Base-by-base conservation (phyloP, 1,140 invertebrate species). In the Thaumatotibia leucotreta region DNA sequence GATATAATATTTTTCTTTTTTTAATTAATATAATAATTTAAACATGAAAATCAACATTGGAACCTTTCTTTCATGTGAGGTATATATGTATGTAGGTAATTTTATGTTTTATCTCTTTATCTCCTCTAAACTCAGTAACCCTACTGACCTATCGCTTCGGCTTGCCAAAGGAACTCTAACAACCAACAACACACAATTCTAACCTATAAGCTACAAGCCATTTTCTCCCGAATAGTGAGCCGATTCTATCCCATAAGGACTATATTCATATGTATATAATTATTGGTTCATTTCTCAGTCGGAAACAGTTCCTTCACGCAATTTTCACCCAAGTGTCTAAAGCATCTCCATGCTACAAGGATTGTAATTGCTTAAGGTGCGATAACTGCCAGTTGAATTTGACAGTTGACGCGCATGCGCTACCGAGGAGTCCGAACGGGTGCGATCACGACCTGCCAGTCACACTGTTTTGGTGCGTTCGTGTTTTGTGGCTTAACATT, bases 341-440 rank as follows among this genome's bases (percentile, higher is more conserved):
- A 27, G 23, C 14, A 29, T 58, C 1, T 29, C n/a, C 52, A 27
- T 58, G 14, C 29, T 24, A 0, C 24, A 58, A 27, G 24, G 52
- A 27, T 27, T 23, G 23, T 14, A 27, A 14, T 58, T 14, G 52
- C 52, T 58, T 29, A 24, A 14, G 22, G 23, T 8, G 23, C 1
- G 77, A 77, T 77, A 73, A 74, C 68, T 69, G 65, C 66, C 75
- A 70, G 72, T 74, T 75, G 63, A 75, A 77, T 78, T 83, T 73
- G 82, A 86, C 83, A 80, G 74, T 83, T 84, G 77, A 74, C 79
- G 79, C 77, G 80, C 79, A 73, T 32, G 52, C 64, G 52, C 64
- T 66, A 66, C 64, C 52, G 63, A 63, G 52, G 52, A 27, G 32
- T 31, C 62, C 62, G 33, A 35, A 33, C 63, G 63, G 24, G 45